These are phyloP conservation scores for Palaemon carinicauda DNA, from an alignment of 1,140 invertebrate genomes.

Conservation along the genomic window DNA sequence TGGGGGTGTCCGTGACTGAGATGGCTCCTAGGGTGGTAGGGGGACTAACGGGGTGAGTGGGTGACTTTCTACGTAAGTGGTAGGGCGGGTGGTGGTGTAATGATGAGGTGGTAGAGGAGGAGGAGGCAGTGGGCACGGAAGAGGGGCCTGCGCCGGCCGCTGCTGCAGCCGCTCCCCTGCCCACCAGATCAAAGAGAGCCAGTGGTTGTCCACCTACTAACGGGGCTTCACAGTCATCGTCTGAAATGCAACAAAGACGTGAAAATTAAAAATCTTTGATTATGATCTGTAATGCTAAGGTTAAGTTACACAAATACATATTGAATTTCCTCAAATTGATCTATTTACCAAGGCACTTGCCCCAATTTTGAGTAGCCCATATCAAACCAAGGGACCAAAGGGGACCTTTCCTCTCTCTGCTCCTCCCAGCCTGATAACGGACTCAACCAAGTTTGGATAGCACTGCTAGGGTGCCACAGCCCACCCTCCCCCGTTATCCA, in stretches of 20 bases:
- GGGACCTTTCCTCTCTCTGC: no score
- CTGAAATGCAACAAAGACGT: constrained; percentile 2
- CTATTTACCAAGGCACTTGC: no score
- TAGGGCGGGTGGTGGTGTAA: constrained; percentile 46
- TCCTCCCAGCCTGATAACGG: no score
- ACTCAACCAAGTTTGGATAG: no score
- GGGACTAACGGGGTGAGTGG: constrained; percentile 22
- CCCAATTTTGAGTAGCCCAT: no score
- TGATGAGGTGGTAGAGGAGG: constrained; percentile 37
- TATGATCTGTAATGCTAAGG: no score
- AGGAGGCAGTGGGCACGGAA: constrained; percentile 22
- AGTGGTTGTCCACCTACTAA: constrained; percentile 22
- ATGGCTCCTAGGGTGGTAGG: constrained; percentile 12
- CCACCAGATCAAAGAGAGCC: constrained; percentile 32
- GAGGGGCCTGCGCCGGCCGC: constrained; percentile 27
- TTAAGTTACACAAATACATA: no score
- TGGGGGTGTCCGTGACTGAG: constrained; percentile 24
- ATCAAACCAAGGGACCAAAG: no score
- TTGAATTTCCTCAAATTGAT: no score
- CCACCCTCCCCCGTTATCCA: no score
- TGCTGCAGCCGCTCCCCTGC: constrained; percentile 28
- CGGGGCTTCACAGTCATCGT: constrained; percentile 39
- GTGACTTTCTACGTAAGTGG: constrained; percentile 46
- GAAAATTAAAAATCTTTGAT: background rate
- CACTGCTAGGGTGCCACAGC: no score